Evolutionary conservation across 2,888 invertebrate genomes (phyloP), one percentile per base, ranked within the genome.

Genomic region (Drosophila pseudotakahashii): DNA sequence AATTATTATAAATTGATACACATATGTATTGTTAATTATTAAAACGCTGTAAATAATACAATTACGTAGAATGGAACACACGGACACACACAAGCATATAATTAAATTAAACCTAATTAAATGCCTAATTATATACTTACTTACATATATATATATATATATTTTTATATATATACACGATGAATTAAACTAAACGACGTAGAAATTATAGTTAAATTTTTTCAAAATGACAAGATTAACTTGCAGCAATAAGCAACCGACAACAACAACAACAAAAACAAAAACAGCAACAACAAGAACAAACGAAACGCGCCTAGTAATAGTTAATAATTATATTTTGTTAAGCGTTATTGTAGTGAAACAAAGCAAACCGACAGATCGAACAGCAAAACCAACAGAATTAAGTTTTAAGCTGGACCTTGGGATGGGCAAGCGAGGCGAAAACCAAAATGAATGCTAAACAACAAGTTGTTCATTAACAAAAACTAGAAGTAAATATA

Each of bases 301-400:
- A 73, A 79, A 73, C 71, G 44, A 81, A 76, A 72, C 36, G 76
- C 62, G 73, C 62, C 72, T 81, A 81, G 75, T 39, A 52, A 76
- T 82, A 88, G 88, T 87, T 82, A 87, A 78, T 78, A 89, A 83
- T 89, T 89, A 80, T 88, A 90, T 90, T 90, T 90, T 90, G 85
- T 81, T 89, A 76, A 90, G 86, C 81, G 86, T 82, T 82, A 88
- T 82, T 85, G 63, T 82, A 81, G 75, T 73, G 62, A 74, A 78
- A 75, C 23, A 51, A 78, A 68, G 34, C 61, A 79, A 54, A 68
- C 37, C 32, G 64, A 77, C 64, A 73, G 74, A 76, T 64, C 48
- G 62, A 73, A 71, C 55, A 41, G 51, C 39, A 71, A 75, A 67
- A 68, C 60, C 58, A 71, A 72, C 70, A 70, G 45, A 83, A 83